These are phyloP conservation scores for Hepsetus odoe DNA, from an alignment of 2,113 vertebrate species.

Conservation along the genomic window DNA sequence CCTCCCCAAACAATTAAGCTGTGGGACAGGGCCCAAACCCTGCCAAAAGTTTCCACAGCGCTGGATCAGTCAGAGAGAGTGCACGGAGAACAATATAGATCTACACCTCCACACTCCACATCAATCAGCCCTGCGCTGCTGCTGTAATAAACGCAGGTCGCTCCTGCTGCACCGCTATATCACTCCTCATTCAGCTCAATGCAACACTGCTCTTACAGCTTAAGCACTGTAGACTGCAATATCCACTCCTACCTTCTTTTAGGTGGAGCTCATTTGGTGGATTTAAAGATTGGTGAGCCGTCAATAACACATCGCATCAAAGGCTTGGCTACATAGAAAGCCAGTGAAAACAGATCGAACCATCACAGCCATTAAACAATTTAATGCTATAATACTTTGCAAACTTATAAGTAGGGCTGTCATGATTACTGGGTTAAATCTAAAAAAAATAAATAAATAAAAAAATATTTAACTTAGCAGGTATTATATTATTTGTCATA, in stretches of 20 bases:
- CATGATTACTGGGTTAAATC: neutral
- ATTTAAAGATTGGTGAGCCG: conserved; percentile 3
- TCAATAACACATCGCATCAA: neutral
- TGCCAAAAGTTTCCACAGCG: conserved; percentile 45
- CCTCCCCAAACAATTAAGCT: conserved; percentile 53
- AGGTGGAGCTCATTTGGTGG: conserved; percentile 13
- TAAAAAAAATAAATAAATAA: too few relatives aligned
- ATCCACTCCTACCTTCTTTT: conserved; percentile 4
- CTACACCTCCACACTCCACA: conserved; percentile 48
- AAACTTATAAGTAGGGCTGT: neutral
- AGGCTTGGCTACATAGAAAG: neutral
- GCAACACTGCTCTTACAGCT: neutral
- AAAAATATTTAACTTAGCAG: too few relatives aligned
- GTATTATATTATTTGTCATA: too few relatives aligned
- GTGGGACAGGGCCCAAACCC: conserved; percentile 19
- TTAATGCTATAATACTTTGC: conserved; percentile 14
- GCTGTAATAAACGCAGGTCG: conserved; percentile 32
- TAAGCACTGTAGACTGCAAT: conserved; percentile 10
- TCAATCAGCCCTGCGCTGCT: conserved; percentile 50
- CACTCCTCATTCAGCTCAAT: conserved; percentile 24
- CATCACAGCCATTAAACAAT: conserved; percentile 1
- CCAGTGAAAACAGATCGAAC: neutral
- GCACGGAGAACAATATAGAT: conserved; percentile 47
- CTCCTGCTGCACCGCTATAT: neutral
- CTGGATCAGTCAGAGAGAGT: conserved; percentile 33